Base-by-base conservation (phyloP, 2,113 vertebrate species). In the Paramormyrops kingsleyae region DNA sequence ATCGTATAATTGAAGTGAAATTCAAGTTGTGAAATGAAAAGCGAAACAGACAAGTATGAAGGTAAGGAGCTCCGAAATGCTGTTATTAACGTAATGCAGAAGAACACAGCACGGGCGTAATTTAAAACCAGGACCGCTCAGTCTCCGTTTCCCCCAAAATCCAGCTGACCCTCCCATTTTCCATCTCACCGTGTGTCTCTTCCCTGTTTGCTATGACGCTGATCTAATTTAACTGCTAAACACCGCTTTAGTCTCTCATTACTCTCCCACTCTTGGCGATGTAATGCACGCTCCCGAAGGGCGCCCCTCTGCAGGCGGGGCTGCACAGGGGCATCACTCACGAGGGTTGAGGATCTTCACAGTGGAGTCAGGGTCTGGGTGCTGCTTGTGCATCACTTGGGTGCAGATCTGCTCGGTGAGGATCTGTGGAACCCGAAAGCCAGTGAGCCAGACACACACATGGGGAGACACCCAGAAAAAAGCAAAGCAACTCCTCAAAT, bases 321-420 rank as follows among this genome's bases (percentile, higher is more conserved):
- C 66, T 19, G 50, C 70, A 74, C 89, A 90, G 91, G 92, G 93
- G 27, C 49, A 90, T 91, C 90, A 96, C 99, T 98, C 97, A 99
- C 99, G 97, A 94, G 99, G 98, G 94, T 98, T 99, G 95, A 99
- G 97, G 93, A 99, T 98, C 96, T 99, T 99, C 93, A 99, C 96
- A 9, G 96, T 94, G 92, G 99, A 99, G 96, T 99, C 98, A 35
- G 98, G 97, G 93, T 99, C 99, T 92, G 98, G 98, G 94, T 99
- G 99, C 87, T 99, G 98, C 93, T 99, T 99, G 95, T 99, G 98
- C 92, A 99, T 96, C 92, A 99, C 99, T 94, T 99, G 98, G 92
- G 99, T 99, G 93, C 97, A 97, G 95, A 99, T 98, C 93, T 98
- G 97, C 93, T 99, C 98, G 84, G 98, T 99, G 89, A 99, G 97